Percentiles rank a stretch among this genome's conserved stretches.
These are phyloP conservation scores for Rattus rattus DNA, from an alignment of 2,113 vertebrate genomes.

Conservation along the genomic window DNA sequence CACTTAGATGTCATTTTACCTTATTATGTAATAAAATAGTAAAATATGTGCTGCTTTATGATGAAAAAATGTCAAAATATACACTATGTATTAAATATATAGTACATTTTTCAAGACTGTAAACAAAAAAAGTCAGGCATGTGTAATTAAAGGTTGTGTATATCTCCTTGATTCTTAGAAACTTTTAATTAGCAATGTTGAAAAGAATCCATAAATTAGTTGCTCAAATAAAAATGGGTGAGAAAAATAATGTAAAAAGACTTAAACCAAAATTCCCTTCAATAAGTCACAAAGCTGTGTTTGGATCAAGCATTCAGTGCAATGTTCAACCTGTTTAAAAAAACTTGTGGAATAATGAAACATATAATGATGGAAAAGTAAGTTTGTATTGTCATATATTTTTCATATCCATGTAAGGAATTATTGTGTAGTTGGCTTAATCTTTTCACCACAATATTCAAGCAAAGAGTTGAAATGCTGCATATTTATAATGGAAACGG, in stretches of 20 bases:
- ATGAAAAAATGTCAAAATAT: background rate
- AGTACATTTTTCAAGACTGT: background rate
- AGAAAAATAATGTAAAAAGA: background rate
- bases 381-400: background rate
- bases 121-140: background rate
- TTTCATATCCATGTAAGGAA: background rate
- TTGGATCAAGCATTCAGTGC: background rate
- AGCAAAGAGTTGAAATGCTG: background rate
- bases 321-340: background rate
- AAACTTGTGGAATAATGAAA: background rate
- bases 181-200: background rate
- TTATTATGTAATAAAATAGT: background rate
- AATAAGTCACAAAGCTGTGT: background rate
- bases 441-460: background rate
- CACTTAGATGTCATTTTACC: background rate
- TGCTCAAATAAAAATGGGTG: background rate
- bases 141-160: background rate
- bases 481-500: background rate
- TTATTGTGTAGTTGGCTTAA: background rate
- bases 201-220: conserved; percentile 31
- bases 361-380: background rate
- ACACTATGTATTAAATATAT: background rate
- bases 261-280: background rate
- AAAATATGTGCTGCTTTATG: background rate
- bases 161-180: background rate